Percentiles rank a stretch among this genome's conserved stretches.
phyloP scores from a whole-genome alignment of 2,888 invertebrate species.

The Philaethria dido region DNA sequence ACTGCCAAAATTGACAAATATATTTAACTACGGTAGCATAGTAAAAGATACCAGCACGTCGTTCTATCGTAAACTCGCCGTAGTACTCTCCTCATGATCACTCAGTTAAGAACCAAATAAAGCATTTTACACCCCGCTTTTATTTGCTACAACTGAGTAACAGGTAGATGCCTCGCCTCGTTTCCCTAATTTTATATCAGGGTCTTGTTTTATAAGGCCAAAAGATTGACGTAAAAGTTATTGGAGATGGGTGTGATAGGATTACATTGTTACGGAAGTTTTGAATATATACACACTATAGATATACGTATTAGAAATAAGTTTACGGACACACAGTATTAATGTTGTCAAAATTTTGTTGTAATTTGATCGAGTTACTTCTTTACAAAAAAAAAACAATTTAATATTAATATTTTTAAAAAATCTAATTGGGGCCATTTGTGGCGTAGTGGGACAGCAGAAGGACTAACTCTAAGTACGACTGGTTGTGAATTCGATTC shows the following conservation, averaged over 20 bases:
- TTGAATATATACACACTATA: too few relatives aligned
- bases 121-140: constrained; percentile 45
- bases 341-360: too few relatives aligned
- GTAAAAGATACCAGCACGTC: constrained; percentile 31
- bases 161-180: constrained; percentile 53
- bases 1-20: neutral
- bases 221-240: constrained; percentile 31
- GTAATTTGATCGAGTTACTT: too few relatives aligned
- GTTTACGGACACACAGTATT: too few relatives aligned
- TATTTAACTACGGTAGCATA: neutral
- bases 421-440: too few relatives aligned
- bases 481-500: too few relatives aligned
- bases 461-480: too few relatives aligned
- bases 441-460: too few relatives aligned
- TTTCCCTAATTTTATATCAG: constrained; percentile 60
- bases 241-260: constrained; percentile 11
- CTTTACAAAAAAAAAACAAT: too few relatives aligned
- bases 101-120: constrained; percentile 44
- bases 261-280: neutral
- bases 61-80: constrained; percentile 35
- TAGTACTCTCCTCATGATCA: constrained; percentile 35
- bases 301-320: too few relatives aligned
- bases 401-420: too few relatives aligned
- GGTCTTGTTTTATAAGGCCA: constrained; percentile 34
- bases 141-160: constrained; percentile 50